phyloP scores from a whole-genome alignment of 2,113 vertebrate species.

The Hyla sarda region DNA sequence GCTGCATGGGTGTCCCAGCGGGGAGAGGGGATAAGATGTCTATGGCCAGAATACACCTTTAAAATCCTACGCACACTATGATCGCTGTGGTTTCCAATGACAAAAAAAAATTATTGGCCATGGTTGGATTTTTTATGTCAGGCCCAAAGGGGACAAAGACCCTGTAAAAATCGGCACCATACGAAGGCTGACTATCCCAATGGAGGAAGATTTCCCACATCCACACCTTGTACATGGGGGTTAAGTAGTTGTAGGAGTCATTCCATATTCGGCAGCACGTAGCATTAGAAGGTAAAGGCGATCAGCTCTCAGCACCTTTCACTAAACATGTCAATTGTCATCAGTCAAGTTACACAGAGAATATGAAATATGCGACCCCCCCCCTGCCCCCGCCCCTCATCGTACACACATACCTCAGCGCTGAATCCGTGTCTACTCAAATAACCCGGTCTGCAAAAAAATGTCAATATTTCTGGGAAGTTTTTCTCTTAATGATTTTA shows the following conservation, averaged over 20 bases:
- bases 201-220: background rate
- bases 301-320: conserved; percentile 46
- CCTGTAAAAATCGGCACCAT: background rate
- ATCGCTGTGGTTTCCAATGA: too few species aligned
- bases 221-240: background rate
- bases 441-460: conserved; percentile 32
- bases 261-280: background rate
- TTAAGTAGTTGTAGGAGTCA: background rate
- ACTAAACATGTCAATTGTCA: conserved; percentile 49
- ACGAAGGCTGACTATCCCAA: background rate
- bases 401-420: conserved; percentile 22
- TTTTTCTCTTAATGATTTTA: conserved; percentile 6
- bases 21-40: too few species aligned
- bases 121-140: background rate
- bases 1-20: too few species aligned
- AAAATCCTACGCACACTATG: too few species aligned
- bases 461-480: conserved; percentile 22
- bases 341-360: conserved; percentile 41
- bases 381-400: conserved; percentile 25
- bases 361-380: conserved; percentile 26
- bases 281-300: background rate
- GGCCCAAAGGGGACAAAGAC: background rate
- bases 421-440: conserved; percentile 20
- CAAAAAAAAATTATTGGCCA: too few species aligned
- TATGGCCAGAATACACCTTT: too few species aligned